Conservation (phyloP, 2,113 vertebrate genomes). For the Brachyhypopomus occidentalis region DNA sequence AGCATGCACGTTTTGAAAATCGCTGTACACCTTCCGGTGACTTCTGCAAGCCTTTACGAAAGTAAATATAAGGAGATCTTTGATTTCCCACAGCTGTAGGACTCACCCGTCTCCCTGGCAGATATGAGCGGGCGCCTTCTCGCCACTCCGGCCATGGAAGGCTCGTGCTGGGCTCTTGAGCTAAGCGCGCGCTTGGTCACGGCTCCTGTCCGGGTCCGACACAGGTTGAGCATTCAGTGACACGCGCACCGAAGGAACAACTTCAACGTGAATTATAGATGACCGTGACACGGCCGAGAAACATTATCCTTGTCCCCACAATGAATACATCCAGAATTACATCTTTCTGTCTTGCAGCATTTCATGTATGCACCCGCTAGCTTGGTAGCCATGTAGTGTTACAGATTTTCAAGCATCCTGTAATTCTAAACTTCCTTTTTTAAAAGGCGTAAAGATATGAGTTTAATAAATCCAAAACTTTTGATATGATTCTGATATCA, state of each 20-base stretch:
- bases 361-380: constrained; percentile 14
- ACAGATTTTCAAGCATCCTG: constrained; percentile 7
- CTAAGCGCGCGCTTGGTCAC: neutral
- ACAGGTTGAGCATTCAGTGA: constrained; percentile 38
- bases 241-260: constrained; percentile 41
- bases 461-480: too few relatives aligned
- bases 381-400: constrained; percentile 15
- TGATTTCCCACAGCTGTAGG: neutral
- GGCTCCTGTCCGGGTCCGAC: constrained; percentile 22
- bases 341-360: constrained; percentile 34
- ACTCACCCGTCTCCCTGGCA: constrained; percentile 74
- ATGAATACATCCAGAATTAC: constrained; percentile 19
- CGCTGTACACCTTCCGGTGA: neutral
- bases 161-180: neutral
- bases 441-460: too few relatives aligned
- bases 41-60: too few relatives aligned
- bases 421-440: too few relatives aligned
- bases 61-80: too few relatives aligned
- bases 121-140: constrained; percentile 74
- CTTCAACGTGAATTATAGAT: constrained; percentile 71
- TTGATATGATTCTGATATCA: too few relatives aligned
- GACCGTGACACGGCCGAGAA: constrained; percentile 60
- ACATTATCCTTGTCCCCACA: constrained; percentile 61
- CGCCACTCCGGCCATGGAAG: constrained; percentile 67
- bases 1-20: neutral